A percentile compares a stretch with the other conserved stretches of the same genome.
These are phyloP conservation scores for Drosophila suboccidentalis DNA, from an alignment of 2,888 invertebrate genomes.

Conservation along the genomic window DNA sequence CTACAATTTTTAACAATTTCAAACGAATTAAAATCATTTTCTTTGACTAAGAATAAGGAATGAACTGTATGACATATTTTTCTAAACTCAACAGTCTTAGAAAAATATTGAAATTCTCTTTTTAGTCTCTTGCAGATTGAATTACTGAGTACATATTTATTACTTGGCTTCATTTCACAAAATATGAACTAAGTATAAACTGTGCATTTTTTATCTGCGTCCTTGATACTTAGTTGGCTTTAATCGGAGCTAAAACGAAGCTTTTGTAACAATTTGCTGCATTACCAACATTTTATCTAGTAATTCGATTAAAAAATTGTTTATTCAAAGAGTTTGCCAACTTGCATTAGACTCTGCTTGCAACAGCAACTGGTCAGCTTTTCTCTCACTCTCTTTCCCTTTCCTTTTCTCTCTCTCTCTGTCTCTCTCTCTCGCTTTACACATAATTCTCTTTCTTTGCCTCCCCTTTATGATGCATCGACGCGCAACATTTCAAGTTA, in stretches of 20 bases:
- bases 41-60: background rate
- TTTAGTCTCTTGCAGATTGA: background rate
- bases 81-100: too few species aligned
- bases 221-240: conserved; percentile 1
- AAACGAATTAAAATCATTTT: background rate
- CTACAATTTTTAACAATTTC: background rate
- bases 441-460: too few species aligned
- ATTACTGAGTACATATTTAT: background rate
- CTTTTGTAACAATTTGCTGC: conserved; percentile 16
- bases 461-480: conserved; percentile 65
- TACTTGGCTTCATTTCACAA: background rate
- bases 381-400: too few species aligned
- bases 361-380: conserved; percentile 9
- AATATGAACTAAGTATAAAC: background rate
- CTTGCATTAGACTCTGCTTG: conserved; percentile 22
- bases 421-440: background rate
- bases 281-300: conserved; percentile 28
- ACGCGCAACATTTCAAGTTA: conserved; percentile 67
- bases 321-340: conserved; percentile 56
- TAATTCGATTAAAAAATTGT: conserved; percentile 59
- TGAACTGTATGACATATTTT: background rate
- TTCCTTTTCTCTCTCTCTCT: background rate
- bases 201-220: background rate
- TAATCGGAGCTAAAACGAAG: conserved; percentile 1
- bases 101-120: too few species aligned